phyloP scores from a whole-genome alignment of 1,140 invertebrate genomes.

The Gryllus bimaculatus region DNA sequence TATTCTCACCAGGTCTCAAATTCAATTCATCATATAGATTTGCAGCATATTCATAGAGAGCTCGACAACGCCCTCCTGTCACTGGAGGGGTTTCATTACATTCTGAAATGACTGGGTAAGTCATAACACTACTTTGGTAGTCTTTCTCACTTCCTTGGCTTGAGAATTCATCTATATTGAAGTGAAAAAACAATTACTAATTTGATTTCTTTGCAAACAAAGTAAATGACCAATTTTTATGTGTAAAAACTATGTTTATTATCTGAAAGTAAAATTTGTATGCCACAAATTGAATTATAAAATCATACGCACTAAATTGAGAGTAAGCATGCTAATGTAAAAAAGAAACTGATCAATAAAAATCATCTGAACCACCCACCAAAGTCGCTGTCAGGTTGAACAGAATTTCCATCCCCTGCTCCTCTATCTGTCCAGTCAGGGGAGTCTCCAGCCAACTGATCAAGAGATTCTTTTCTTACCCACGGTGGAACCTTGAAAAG shows the following conservation, averaged over 20 bases:
- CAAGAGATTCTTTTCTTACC: constrained; percentile 52
- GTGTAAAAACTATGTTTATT: neutral
- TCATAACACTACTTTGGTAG: constrained; percentile 25
- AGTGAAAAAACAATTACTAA: neutral
- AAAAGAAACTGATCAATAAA: too few relatives aligned
- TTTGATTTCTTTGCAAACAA: neutral
- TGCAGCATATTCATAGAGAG: constrained; percentile 79
- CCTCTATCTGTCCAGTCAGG: constrained; percentile 63
- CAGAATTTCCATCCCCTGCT: constrained; percentile 71
- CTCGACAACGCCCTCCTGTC: constrained; percentile 52
- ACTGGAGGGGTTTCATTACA: constrained; percentile 14
- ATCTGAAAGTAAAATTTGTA: neutral
- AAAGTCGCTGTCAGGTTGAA: constrained; percentile 68
- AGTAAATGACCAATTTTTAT: neutral
- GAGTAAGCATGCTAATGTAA: too few relatives aligned
- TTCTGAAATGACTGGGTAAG: constrained; percentile 24
- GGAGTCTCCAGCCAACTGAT: constrained; percentile 47
- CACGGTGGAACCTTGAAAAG: constrained; percentile 61
- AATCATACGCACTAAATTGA: neutral
- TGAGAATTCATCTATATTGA: constrained; percentile 58
- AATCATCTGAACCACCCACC: constrained; percentile 35
- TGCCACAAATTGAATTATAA: neutral
- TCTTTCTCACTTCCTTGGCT: constrained; percentile 49
- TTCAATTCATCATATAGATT: constrained; percentile 82
- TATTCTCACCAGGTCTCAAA: constrained; percentile 54